These are phyloP conservation scores for Epirrhoe alternata DNA, from an alignment of 2,888 invertebrate species.

Conservation along the genomic window DNA sequence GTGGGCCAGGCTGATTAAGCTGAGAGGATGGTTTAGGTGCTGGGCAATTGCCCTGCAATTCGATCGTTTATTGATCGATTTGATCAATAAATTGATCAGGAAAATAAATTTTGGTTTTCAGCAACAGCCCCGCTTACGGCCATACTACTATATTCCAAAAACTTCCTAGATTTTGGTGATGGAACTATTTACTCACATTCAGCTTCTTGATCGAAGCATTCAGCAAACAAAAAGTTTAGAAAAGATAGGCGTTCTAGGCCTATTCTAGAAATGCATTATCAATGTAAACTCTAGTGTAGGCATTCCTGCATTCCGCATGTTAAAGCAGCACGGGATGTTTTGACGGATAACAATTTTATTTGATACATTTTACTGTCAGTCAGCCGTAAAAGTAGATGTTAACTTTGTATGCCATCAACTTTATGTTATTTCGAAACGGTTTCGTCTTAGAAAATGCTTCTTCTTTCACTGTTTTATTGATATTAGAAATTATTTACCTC, in stretches of 20 bases:
- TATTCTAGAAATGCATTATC: conserved; percentile 24
- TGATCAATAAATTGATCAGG: too few relatives aligned
- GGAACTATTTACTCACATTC: too few relatives aligned
- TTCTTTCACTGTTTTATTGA: conserved; percentile 18
- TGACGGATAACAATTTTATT: conserved; percentile 78
- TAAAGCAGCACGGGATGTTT: conserved; percentile 62
- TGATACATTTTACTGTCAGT: conserved; percentile 69
- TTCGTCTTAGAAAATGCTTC: conserved; percentile 17
- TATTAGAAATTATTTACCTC: not conserved
- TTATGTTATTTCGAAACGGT: conserved; percentile 38
- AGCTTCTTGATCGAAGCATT: too few relatives aligned
- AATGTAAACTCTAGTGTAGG: conserved; percentile 43
- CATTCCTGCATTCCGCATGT: conserved; percentile 62
- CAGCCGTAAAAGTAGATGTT: conserved; percentile 60
- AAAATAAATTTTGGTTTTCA: too few relatives aligned
- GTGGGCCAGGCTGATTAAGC: too few relatives aligned
- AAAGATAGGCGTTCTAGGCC: not conserved
- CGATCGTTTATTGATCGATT: too few relatives aligned
- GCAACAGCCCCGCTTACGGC: too few relatives aligned
- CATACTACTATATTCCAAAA: too few relatives aligned
- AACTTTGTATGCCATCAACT: conserved; percentile 43
- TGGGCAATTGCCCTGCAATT: too few relatives aligned
- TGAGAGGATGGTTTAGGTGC: too few relatives aligned
- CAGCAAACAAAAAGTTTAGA: not conserved
- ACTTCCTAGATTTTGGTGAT: too few relatives aligned